Evolutionary conservation across 2,888 invertebrate genomes (phyloP), one percentile per base, ranked within the genome.

Genomic region (Pollenia griseotomentosa): DNA sequence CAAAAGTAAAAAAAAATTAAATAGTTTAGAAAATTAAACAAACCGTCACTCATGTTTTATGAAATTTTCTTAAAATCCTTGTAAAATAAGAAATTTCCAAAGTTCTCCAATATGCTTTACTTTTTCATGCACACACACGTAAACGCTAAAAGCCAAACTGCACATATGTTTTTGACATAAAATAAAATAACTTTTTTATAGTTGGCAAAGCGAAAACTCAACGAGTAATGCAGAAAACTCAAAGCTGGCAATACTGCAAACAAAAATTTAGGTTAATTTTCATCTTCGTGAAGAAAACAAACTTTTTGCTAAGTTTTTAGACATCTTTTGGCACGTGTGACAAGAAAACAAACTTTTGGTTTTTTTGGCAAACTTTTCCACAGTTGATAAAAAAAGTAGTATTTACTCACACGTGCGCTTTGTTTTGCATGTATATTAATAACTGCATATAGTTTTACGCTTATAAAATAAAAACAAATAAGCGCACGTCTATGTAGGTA

Each of bases 11-110:
- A 16, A 44, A 11, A 1, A 42, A 11, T 61, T 44, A 46, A 9
- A 48, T 11, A 16, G 68, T 5, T 12, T 14, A 4, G 16, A 48
- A 40, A 40, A 6, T n/a, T 1, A 14, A 71, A 85, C 83, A 78
- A 71, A 89, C 89, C 89, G 33, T 89, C 89, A 65, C 68, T 82
- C 89, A 89, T 89, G 44, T 75, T 84, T 14, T 10, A 53, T 2
- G 4, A 8, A 77, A 55, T 53, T 14, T 16, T 33, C 33, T 33
- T 33, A 6, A 33, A 33, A 33, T 33, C 33, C 33, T 33, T 33
- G 4, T 5, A 55, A 42, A 42, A 63, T 40, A 46, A 73, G 23
- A 23, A 23, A 19, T 19, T 19, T 19, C 19, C 1, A 59, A 19
- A 33, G 6, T 33, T 6, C 6, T 33, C 5, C 1, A 33, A 63